Evolutionary conservation across 2,113 vertebrate species (phyloP).

Genomic region (Gulo gulo): DNA sequence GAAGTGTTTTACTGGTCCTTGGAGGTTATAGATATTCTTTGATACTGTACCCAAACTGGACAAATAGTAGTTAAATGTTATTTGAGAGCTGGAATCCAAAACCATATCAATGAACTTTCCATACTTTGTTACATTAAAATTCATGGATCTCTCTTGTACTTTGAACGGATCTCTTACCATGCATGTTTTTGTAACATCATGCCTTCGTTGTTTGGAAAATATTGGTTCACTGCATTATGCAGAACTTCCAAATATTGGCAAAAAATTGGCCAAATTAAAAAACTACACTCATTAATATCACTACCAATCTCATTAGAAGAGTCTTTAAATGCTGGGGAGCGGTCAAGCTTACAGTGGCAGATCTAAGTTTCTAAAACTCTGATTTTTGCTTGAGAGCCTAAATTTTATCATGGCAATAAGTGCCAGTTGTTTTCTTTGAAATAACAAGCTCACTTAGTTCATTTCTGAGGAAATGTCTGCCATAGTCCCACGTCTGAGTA

Average conservation of each 20-base stretch:
- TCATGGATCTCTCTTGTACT: background rate
- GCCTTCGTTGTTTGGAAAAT: slow-evolving; percentile 5
- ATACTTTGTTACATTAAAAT: background rate
- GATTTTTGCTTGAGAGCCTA: slow-evolving; percentile 23
- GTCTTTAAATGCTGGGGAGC: background rate
- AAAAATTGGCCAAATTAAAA: background rate
- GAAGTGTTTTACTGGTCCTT: background rate
- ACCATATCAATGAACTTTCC: background rate
- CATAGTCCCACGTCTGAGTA: background rate
- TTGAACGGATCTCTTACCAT: background rate
- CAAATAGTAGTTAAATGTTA: background rate
- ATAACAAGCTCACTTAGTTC: background rate
- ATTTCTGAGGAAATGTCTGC: slow-evolving; percentile 37
- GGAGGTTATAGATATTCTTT: background rate
- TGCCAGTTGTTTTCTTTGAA: background rate
- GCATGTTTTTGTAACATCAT: background rate
- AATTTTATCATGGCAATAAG: background rate
- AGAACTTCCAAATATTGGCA: slow-evolving; percentile 21
- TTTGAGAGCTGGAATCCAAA: background rate
- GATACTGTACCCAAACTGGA: background rate
- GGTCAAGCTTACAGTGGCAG: background rate
- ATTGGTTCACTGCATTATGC: background rate
- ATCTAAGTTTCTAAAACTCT: background rate
- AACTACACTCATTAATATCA: background rate
- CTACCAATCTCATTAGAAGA: background rate